Conservation (phyloP, 1,140 invertebrate species). For the Drosophila burlai region DNA sequence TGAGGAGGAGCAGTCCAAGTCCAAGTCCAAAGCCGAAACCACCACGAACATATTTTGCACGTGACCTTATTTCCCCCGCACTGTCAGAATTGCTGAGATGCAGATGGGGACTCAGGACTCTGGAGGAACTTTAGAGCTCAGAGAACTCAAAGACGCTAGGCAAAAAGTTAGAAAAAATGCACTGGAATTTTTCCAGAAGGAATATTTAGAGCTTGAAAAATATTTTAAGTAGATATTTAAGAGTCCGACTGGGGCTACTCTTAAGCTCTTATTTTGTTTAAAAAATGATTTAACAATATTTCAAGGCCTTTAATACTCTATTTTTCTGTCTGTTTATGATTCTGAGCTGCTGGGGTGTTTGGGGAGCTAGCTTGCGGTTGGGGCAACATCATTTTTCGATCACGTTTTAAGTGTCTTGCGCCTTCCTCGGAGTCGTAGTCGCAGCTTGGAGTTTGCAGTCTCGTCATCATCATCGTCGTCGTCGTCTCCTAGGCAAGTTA, state of each 20-base stretch:
- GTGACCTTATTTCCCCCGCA: slow-evolving; percentile 83
- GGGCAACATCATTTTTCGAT: slow-evolving; percentile 81
- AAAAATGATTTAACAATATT: background rate
- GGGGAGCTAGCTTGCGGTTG: slow-evolving; percentile 55
- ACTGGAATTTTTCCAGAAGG: background rate
- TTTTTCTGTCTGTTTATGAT: slow-evolving; percentile 11
- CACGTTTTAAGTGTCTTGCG: slow-evolving; percentile 83
- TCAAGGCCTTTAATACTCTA: accelerated
- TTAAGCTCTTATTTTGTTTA: background rate
- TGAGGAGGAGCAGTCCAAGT: slow-evolving; percentile 8
- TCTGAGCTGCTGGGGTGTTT: slow-evolving; percentile 51
- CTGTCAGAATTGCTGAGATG: slow-evolving; percentile 56
- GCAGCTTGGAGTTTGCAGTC: slow-evolving; percentile 31
- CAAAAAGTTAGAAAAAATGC: slow-evolving; percentile 25
- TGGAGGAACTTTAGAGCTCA: slow-evolving; percentile 18
- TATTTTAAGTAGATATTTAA: no score
- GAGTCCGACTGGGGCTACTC: no score
- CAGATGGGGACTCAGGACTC: slow-evolving; percentile 25
- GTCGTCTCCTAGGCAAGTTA: slow-evolving; percentile 74
- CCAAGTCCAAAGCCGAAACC: slow-evolving; percentile 40
- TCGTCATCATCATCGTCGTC: slow-evolving; percentile 47
- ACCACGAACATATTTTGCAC: slow-evolving; percentile 82
- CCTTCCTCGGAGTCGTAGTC: slow-evolving; percentile 64
- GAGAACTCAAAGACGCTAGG: slow-evolving; percentile 21
- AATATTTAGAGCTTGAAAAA: background rate